These are phyloP conservation scores for Albula glossodonta DNA, from an alignment of 2,113 vertebrate genomes.

Conservation along the genomic window DNA sequence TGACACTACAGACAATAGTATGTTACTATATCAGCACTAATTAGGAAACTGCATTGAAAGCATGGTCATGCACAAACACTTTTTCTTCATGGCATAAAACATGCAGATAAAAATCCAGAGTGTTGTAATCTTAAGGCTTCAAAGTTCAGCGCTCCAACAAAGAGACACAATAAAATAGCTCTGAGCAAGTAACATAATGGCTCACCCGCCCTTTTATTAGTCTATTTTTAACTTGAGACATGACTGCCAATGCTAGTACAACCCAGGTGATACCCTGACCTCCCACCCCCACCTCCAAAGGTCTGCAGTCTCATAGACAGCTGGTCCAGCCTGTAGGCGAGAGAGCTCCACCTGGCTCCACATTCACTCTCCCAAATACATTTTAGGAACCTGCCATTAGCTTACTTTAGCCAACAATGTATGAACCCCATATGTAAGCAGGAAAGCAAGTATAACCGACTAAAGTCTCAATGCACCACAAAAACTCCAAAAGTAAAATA, in stretches of 20 bases:
- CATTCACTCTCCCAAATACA: not conserved
- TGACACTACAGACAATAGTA: not conserved
- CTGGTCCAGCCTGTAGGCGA: not conserved
- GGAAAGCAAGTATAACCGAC: no score
- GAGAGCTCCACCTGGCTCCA: not conserved
- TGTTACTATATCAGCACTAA: not conserved
- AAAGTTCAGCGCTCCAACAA: slow-evolving; percentile 1
- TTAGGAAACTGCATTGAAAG: not conserved
- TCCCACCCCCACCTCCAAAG: not conserved
- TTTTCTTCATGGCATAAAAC: not conserved
- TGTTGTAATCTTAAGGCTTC: not conserved
- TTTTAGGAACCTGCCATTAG: not conserved
- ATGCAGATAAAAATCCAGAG: not conserved
- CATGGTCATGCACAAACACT: not conserved
- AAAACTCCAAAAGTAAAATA: no score
- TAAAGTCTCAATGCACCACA: no score
- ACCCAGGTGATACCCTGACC: not conserved
- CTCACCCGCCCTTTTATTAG: not conserved
- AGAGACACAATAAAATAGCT: not conserved
- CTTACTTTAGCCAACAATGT: no score
- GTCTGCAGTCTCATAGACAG: not conserved
- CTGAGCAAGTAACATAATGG: not conserved
- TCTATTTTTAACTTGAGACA: not conserved
- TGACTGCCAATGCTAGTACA: not conserved
- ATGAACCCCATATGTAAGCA: no score